Percentiles rank a stretch among this genome's conserved stretches.
Conservation (phyloP, 2,797 vertebrate species). For the Pseudotriccus pelzelni region DNA sequence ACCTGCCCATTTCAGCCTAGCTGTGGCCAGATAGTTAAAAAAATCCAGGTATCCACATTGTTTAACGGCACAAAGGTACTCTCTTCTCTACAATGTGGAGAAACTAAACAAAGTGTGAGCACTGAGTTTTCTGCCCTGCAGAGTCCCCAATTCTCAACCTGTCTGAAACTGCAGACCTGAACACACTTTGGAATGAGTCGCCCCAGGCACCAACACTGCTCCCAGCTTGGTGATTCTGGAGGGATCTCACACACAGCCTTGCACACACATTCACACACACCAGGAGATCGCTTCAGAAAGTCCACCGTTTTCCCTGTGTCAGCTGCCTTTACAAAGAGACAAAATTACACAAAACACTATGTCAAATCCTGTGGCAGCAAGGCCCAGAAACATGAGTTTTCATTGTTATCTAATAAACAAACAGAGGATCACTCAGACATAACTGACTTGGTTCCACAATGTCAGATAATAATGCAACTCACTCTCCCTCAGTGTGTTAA, state of each 20-base stretch:
- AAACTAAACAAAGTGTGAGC: background rate
- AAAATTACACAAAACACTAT: background rate
- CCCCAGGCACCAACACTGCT: accelerated
- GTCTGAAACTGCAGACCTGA: background rate
- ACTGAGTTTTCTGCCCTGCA: background rate
- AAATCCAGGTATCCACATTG: background rate
- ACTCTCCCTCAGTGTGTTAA: background rate
- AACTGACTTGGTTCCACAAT: background rate
- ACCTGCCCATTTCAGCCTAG: background rate
- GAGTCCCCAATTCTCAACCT: background rate
- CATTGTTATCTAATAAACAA: background rate
- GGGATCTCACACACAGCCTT: background rate
- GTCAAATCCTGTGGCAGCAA: background rate
- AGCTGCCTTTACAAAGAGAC: background rate
- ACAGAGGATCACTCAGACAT: background rate
- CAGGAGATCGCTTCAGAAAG: background rate
- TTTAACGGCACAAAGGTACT: background rate
- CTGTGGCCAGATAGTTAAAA: background rate
- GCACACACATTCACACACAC: background rate
- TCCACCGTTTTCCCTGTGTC: background rate
- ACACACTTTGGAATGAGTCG: accelerated
- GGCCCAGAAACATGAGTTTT: background rate
- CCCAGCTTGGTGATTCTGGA: background rate
- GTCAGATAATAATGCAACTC: background rate
- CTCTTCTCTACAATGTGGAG: background rate